Base-by-base conservation (phyloP, 1,140 invertebrate species). In the Pollicipes pollicipes region DNA sequence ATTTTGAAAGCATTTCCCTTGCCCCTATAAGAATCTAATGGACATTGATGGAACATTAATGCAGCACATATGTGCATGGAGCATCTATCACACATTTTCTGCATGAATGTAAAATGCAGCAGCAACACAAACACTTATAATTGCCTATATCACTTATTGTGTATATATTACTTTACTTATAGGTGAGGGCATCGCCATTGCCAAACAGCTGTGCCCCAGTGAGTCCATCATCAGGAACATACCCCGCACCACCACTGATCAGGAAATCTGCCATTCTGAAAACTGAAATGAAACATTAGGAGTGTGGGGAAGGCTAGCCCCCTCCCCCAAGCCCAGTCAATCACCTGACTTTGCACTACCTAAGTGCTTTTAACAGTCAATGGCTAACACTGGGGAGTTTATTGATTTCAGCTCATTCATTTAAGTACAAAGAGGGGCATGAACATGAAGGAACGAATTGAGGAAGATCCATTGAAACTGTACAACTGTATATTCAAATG, bases 161-260 rank as follows among this genome's bases (percentile, higher is more conserved):
- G 66, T 16, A 58, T 27, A n/a, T 30, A 24, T 64, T 24, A 81
- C 84, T 83, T n/a, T 82, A 89, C 88, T 90, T 89, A 82, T 91
- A 91, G 28, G 95, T 97, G 3, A 97, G 81, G 16, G 94, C 95
- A 76, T 95, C 91, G 27, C 92, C 91, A 71, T 85, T 85, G 8
- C 83, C 80, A 77, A 98, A 96, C 45, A 97, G 83, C 76, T 95
- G 86, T 3, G 83, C 81, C 26, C 90, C 91, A 3, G 85, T 85
- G 32, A 88, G 80, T 3, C 88, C 88, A 77, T 90, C 88, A 68
- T 87, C 84, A 29, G 84, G 84, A 26, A 84, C 80, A 74, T 83
- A 83, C 29, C 79, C 80, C 26, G 80, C 80, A 28, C 82, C 82
- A 32, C 81, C 82, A 69, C 79, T 79, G 35, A 83, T 83, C 69